Conservation (phyloP, 1,140 invertebrate species). For the Cotesia vestalis region DNA sequence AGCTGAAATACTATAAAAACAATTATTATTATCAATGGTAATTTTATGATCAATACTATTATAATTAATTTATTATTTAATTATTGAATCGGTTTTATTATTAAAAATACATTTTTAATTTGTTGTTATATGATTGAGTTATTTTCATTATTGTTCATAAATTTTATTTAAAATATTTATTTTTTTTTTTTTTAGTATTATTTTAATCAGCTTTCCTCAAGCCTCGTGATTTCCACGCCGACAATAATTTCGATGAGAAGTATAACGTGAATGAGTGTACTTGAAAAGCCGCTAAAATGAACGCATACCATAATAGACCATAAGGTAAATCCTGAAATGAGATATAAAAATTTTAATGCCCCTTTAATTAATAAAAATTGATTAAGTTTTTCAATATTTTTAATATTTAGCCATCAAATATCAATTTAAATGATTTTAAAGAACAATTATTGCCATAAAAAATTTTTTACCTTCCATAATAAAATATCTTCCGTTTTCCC, state of each 20-base stretch:
- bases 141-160: too few species aligned
- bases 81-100: too few species aligned
- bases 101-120: too few species aligned
- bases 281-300: slow-evolving; percentile 87
- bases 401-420: too few species aligned
- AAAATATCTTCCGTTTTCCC: slow-evolving; percentile 75
- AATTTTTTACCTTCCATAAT: slow-evolving; percentile 77
- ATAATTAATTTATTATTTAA: too few species aligned
- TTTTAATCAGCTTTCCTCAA: slow-evolving; percentile 66
- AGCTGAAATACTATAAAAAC: not conserved
- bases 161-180: too few species aligned
- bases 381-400: too few species aligned
- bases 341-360: slow-evolving; percentile 43
- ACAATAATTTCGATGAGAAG: slow-evolving; percentile 86
- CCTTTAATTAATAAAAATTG: too few species aligned
- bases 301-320: slow-evolving; percentile 93
- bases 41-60: not conserved
- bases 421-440: too few species aligned
- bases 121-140: too few species aligned
- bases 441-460: not conserved
- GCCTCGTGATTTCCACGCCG: slow-evolving; percentile 85
- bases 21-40: not conserved
- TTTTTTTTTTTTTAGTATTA: too few species aligned
- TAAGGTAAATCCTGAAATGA: slow-evolving; percentile 85
- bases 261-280: slow-evolving; percentile 90